Percentiles rank a stretch among this genome's conserved stretches.
These are phyloP conservation scores for Montipora capitata DNA, from an alignment of 92 coral and sea anemone species.

Conservation along the genomic window DNA sequence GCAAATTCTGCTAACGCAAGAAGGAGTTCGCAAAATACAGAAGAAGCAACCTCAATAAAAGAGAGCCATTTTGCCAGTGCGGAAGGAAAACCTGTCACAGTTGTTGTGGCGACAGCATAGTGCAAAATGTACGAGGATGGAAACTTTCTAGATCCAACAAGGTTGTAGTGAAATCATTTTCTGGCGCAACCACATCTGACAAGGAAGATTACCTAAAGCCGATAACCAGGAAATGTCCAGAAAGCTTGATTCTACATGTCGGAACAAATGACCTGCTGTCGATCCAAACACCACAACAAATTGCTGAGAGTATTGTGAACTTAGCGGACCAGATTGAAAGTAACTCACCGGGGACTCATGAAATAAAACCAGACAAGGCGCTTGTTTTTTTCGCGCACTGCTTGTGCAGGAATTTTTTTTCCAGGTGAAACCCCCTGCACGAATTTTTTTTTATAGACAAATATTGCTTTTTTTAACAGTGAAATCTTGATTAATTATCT, in stretches of 20 bases:
- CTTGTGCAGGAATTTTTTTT: too few species aligned
- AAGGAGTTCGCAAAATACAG: slow-evolving; percentile 28
- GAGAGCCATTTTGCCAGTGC: neutral
- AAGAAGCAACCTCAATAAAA: neutral
- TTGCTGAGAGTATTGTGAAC: slow-evolving; percentile 7
- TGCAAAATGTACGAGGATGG: slow-evolving; percentile 38
- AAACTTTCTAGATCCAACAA: slow-evolving; percentile 18
- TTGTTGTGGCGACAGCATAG: slow-evolving; percentile 51
- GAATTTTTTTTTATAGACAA: too few species aligned
- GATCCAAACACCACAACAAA: slow-evolving; percentile 17
- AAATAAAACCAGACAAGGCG: too few species aligned
- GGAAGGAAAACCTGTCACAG: slow-evolving; percentile 13
- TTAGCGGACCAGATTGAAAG: slow-evolving; percentile 9
- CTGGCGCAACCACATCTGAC: slow-evolving; percentile 49
- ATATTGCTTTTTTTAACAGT: too few species aligned
- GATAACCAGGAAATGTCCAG: slow-evolving; percentile 49
- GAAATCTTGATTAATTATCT: too few species aligned
- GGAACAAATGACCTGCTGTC: slow-evolving; percentile 56
- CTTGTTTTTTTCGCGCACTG: too few species aligned
- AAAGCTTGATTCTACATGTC: slow-evolving; percentile 50
- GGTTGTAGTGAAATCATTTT: slow-evolving; percentile 53
- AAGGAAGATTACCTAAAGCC: slow-evolving; percentile 61
- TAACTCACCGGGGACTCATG: neutral
- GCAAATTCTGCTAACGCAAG: slow-evolving; percentile 32
- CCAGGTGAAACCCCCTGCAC: too few species aligned